A percentile compares a stretch with the other conserved stretches of the same genome.
Conservation (phyloP, 2,113 vertebrate species). For the Microcebus lehilahytsara region DNA sequence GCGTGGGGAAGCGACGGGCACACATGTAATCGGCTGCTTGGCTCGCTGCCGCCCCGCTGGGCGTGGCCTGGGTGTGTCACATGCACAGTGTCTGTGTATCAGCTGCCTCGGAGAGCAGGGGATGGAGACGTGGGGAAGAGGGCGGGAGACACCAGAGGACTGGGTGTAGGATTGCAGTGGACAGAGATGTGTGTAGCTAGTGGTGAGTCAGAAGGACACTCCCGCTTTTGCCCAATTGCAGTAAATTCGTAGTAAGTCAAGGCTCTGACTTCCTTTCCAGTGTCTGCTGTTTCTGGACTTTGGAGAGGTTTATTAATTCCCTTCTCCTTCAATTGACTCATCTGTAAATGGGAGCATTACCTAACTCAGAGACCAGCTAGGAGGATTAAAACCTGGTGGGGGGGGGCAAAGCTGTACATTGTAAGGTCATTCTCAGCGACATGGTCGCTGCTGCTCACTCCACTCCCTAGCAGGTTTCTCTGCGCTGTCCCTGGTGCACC, state of each 20-base stretch:
- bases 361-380: neutral
- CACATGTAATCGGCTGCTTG: accelerated
- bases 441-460: neutral
- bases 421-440: neutral
- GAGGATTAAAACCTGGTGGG: neutral
- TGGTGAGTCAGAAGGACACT: neutral
- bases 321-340: neutral
- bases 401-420: neutral
- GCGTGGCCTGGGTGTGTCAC: neutral
- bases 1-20: neutral
- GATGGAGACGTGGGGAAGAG: neutral
- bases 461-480: neutral
- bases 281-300: neutral
- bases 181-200: neutral
- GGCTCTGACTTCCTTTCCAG: neutral
- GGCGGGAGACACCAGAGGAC: neutral
- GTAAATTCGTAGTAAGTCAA: neutral
- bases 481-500: no score
- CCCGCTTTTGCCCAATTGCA: neutral
- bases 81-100: accelerated
- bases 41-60: neutral
- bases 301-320: neutral
- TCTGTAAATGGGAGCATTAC: neutral
- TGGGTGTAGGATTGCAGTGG: accelerated
- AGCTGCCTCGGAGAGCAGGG: neutral